Evolutionary conservation across 2,113 vertebrate species (phyloP).

Genomic region (Salvelinus fontinalis): DNA sequence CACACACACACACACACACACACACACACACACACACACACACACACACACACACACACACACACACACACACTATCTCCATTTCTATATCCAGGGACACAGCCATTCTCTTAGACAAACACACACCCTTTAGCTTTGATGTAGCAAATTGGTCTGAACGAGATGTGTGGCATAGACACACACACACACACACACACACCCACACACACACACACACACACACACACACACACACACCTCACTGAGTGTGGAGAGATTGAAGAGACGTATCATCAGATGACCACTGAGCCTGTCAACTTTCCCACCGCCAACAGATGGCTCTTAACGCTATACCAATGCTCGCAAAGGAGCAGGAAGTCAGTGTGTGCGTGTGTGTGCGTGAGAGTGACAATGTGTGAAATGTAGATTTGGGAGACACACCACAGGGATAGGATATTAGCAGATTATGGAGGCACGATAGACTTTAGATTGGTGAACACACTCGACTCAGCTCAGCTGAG

Average conservation of each 20-base stretch:
- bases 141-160: too few species aligned
- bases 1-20: neutral
- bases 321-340: slow-evolving; percentile 28
- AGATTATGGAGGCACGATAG: too few species aligned
- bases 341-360: slow-evolving; percentile 15
- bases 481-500: neutral
- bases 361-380: neutral
- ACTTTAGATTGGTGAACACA: neutral
- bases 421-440: too few species aligned
- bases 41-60: neutral
- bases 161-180: slow-evolving; percentile 1
- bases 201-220: too few species aligned
- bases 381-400: neutral
- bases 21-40: slow-evolving; percentile 4
- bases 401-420: neutral
- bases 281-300: slow-evolving; percentile 44
- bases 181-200: neutral
- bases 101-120: too few species aligned
- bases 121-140: too few species aligned
- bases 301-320: slow-evolving; percentile 40
- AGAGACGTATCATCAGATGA: slow-evolving; percentile 33
- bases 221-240: slow-evolving; percentile 12
- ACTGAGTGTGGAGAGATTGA: slow-evolving; percentile 24
- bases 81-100: too few species aligned
- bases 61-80: too few species aligned